Evolutionary conservation across 1,140 invertebrate species (phyloP).

Genomic region (Laodelphax striatellus): DNA sequence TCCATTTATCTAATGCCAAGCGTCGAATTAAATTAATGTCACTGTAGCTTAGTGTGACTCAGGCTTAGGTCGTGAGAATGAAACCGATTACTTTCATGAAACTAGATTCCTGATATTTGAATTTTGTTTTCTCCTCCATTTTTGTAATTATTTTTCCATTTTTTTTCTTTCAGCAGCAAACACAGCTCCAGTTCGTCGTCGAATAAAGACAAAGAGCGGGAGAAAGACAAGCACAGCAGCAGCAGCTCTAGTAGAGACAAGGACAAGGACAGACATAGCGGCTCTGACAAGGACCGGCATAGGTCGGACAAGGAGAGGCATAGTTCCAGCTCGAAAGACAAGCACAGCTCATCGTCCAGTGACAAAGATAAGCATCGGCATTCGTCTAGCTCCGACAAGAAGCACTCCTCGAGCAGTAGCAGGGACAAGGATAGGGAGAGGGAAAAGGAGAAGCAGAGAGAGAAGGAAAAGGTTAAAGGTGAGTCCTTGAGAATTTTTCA

Average conservation of each 20-base stretch:
- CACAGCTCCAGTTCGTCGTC: conserved; percentile 28
- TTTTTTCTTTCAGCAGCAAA: conserved; percentile 26
- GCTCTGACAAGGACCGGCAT: conserved; percentile 35
- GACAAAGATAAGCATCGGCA: conserved; percentile 30
- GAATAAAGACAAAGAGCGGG: conserved; percentile 33
- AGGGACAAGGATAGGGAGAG: conserved; percentile 19
- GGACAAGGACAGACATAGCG: conserved; percentile 30
- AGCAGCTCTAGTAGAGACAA: conserved; percentile 26
- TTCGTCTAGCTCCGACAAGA: conserved; percentile 13
- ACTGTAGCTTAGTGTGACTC: too few species aligned
- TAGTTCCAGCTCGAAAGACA: conserved; percentile 28
- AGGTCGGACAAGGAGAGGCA: conserved; percentile 35
- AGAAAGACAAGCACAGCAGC: conserved; percentile 26
- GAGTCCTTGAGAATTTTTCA: conserved; percentile 9
- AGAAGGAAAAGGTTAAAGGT: conserved; percentile 19
- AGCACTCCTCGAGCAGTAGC: conserved; percentile 15
- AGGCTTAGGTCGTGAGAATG: too few species aligned
- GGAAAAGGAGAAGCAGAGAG: conserved; percentile 20
- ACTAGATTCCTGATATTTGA: too few species aligned
- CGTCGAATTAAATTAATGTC: too few species aligned
- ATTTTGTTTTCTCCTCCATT: too few species aligned
- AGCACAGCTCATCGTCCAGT: conserved; percentile 38
- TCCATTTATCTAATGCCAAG: too few species aligned
- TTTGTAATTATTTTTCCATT: conserved; percentile 25
- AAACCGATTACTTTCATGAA: too few species aligned